Base-by-base conservation (phyloP, 2,113 vertebrate species). In the Oceanites oceanicus region DNA sequence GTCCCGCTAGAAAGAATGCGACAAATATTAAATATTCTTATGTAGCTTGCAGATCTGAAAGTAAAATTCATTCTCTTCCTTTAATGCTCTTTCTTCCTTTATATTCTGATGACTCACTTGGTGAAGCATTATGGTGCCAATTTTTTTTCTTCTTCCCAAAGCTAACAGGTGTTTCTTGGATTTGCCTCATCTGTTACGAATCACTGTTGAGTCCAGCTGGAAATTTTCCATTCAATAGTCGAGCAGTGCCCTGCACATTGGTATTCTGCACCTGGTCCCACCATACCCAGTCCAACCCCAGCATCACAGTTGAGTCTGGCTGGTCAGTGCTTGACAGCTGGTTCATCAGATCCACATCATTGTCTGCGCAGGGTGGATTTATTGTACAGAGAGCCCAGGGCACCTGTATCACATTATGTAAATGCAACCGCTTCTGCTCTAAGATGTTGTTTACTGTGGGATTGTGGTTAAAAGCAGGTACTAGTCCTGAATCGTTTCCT, bases 111-210 rank as follows among this genome's bases (percentile, higher is more conserved):
- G 96, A 97, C 62, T 94, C 96, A 96, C 73, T 70, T 86, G 78
- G 58, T 95, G 75, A 77, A 77, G 49, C 11, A 2, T 73, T 30
- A 5, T 13, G 44, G 25, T 83, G 94, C 80, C 61, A 96, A 27
- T 73, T 84, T 92, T 95, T 95, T 66, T 74, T 32, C 52, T 63
- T 67, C 66, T 85, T 95, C 56, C 59, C 75, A 53, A 94, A 96
- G 75, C 62, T 97, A 96, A 95, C 97, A 97, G 94, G 96, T 98
- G 94, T 96, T 97, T 94, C 86, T 93, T 96, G 92, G 74, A 96
- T 97, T 97, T 97, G 86, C 79, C 92, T 97, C 90, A 97, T 96
- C 96, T 98, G 96, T 73, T 94, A 27, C 7, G 42, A 95, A 84
- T 96, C 93, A 49, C 59, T 84, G 55, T 34, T 16, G 82, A 93